Evolutionary conservation across 1,140 invertebrate species (phyloP), one percentile per base, ranked within the genome.

Genomic region (Scaptomyza graminum): DNA sequence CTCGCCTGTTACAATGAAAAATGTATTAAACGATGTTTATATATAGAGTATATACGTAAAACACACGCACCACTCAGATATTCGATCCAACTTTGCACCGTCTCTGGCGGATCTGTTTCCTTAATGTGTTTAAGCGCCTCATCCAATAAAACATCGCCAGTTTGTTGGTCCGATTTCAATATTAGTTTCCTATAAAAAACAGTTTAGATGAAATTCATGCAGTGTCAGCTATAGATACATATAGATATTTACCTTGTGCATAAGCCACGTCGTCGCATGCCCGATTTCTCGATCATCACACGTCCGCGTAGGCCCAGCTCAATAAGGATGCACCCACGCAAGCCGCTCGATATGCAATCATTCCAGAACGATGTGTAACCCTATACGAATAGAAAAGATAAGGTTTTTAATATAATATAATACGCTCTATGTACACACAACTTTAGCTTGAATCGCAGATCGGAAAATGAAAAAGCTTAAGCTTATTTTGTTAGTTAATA

Each of bases 341-440:
- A 93, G 15, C 99, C 99, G 81, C 98, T 98, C 77, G 98, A 99
- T 94, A 99, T 99, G 93, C 98, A 99, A 93, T 99, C 99, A 93
- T 99, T 99, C 99, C 99, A 99, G 93, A 99, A 99, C 43, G 99
- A 99, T 90, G 99, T 99, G 93, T 99, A 99, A 69, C 99, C 99
- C 98, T 99, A 91, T 5, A 65, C 22, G 9, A 16, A 60, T 9
- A 25, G 47, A 52, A 16, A 47, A 0, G 37, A 12, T 31, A 39
- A 22, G 18, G 18, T 22, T 22, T 22, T 22, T 3, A 1, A 1
- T 22, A 22, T 22, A 22, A 22, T 18, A 18, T 18, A 18, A 18
- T 18, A 18, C 18, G 18, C 18, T 18, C 18, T 18, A 18, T 22
- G 18, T 22, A 28, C 28, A 28, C 6, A 28, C 28, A 28, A 28